Evolutionary conservation across 2,113 vertebrate genomes (phyloP), one percentile per base, ranked within the genome.

Genomic region (Gobiocypris rarus): DNA sequence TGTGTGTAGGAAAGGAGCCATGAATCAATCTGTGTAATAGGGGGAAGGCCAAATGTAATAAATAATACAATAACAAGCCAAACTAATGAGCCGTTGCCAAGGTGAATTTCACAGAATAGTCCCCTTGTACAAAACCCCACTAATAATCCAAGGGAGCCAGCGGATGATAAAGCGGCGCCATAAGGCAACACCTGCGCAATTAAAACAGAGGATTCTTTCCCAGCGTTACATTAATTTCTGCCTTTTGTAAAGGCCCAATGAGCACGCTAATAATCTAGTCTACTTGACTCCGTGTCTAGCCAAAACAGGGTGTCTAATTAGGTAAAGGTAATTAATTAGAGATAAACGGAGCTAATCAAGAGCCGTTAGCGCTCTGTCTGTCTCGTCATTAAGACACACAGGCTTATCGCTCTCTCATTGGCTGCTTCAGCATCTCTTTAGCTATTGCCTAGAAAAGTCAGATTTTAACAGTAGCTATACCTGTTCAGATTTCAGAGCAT

Each of bases 251-350:
- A 97, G 96, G 96, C 96, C 95, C 97, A 94, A 95, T 96, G 97
- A 98, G 97, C 96, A 93, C 95, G 94, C 97, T 98, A 98, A 99
- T 99, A 99, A 99, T 99, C 96, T 98, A 95, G 96, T 96, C 97
- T 97, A 98, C 97, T 99, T 98, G 97, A 99, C 97, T 99, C 96
- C 96, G 86, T 94, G 97, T 98, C 97, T 96, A 91, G 95, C 91
- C 90, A 95, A 98, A 98, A 97, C 96, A 95, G 96, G 96, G 96
- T 96, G 94, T 97, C 97, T 99, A 98, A 99, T 99, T 98, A 99
- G 96, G 95, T 96, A 98, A 97, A 97, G 96, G 96, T 99, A 99
- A 99, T 99, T 99, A 99, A 99, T 99, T 99, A 98, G 96, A 97
- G 97, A 98, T 98, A 98, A 98, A 98, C 96, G 96, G 95, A 97